Percentiles rank a stretch among this genome's conserved stretches.
Conservation (phyloP, 2,797 vertebrate genomes). For the Lithobates pipiens region DNA sequence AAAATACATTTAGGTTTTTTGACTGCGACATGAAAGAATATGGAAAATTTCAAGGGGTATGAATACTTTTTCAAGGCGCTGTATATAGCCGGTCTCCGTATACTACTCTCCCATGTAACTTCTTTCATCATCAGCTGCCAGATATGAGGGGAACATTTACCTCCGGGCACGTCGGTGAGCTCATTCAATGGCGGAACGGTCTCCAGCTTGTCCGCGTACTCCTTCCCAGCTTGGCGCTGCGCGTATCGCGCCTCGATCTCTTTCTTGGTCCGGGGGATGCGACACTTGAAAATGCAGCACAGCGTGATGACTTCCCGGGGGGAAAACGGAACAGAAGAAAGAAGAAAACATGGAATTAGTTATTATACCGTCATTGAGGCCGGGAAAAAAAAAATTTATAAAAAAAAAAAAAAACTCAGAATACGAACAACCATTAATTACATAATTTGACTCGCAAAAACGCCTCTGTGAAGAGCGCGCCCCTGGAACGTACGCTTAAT, state of each 20-base stretch:
- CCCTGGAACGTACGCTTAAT: no score
- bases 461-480: background rate
- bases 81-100: no score
- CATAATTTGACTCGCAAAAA: background rate
- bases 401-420: background rate
- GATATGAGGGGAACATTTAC: conserved; percentile 69
- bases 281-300: conserved; percentile 98
- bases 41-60: no score
- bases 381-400: background rate
- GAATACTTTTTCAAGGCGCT: no score
- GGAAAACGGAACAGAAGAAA: background rate
- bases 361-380: background rate
- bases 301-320: conserved; percentile 87
- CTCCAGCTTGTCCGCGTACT: conserved; percentile 93
- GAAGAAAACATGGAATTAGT: background rate
- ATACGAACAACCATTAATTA: background rate
- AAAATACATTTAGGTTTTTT: no score
- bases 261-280: conserved; percentile 93
- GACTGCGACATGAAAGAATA: no score
- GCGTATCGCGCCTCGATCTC: conserved; percentile 92
- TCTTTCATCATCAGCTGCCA: no score
- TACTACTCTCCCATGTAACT: no score
- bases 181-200: conserved; percentile 90
- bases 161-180: conserved; percentile 90
- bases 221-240: conserved; percentile 90